These are phyloP conservation scores for Drosophila equinoxialis DNA, from an alignment of 1,140 invertebrate genomes.

Conservation along the genomic window DNA sequence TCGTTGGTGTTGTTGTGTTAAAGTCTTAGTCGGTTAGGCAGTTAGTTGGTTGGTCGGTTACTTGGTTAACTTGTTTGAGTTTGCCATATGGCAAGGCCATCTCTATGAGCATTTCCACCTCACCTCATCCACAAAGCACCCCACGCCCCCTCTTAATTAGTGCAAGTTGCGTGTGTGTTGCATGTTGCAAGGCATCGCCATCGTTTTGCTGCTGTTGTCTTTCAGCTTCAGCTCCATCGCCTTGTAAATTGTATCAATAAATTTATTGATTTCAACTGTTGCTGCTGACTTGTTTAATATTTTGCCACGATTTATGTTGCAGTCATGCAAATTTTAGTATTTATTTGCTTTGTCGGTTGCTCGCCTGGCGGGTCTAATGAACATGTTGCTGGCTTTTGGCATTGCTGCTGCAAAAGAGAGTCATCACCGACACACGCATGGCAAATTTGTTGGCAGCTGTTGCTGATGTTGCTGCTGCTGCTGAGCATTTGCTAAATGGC, in stretches of 20 bases:
- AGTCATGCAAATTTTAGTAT: conserved; percentile 77
- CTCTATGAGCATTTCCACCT: conserved; percentile 20
- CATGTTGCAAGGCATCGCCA: conserved; percentile 35
- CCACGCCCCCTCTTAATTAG: conserved; percentile 65
- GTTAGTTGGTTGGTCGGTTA: conserved; percentile 42
- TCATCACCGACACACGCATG: conserved; percentile 64
- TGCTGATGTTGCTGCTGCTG: conserved; percentile 30
- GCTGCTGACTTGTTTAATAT: conserved; percentile 81
- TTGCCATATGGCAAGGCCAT: conserved; percentile 46
- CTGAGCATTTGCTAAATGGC: conserved; percentile 37
- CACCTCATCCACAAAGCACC: conserved; percentile 29
- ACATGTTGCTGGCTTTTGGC: conserved; percentile 56
- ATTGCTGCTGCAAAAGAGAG: conserved; percentile 53
- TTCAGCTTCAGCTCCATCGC: conserved; percentile 35
- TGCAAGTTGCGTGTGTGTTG: conserved; percentile 55
- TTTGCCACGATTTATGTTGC: conserved; percentile 78
- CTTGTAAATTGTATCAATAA: conserved; percentile 79
- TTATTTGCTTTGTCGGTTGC: conserved; percentile 61
- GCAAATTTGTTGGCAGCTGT: conserved; percentile 48
- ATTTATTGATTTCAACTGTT: conserved; percentile 82
- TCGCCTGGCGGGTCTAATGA: conserved; percentile 62
- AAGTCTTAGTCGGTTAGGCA: conserved; percentile 27
- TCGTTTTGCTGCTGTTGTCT: conserved; percentile 18
- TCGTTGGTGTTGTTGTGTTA: background rate
- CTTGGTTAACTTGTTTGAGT: conserved; percentile 53